Conservation (phyloP, 92 coral and sea anemone genomes). For the Bergia sp. region DNA sequence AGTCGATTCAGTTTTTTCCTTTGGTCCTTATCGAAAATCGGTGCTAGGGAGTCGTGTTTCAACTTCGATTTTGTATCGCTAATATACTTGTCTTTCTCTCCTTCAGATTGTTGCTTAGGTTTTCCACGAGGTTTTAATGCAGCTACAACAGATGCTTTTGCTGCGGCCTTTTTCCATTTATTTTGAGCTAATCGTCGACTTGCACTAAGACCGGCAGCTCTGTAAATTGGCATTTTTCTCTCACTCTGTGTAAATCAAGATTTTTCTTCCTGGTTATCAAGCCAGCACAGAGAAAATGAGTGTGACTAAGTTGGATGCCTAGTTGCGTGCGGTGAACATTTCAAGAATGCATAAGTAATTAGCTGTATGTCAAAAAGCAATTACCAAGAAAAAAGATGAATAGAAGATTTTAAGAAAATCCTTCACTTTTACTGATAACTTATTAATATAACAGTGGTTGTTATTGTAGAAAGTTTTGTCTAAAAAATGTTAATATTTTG, state of each 20-base stretch:
- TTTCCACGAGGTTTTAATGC: neutral
- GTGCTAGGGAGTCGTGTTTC: neutral
- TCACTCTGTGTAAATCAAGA: neutral
- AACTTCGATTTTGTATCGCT: neutral
- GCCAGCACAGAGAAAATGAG: neutral
- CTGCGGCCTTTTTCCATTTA: neutral
- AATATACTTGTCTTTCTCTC: neutral
- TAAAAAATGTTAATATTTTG: no score
- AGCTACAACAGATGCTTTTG: neutral
- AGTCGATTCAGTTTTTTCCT: slow-evolving; percentile 24
- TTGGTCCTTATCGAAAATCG: slow-evolving; percentile 22
- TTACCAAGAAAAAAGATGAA: neutral
- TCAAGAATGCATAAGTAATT: neutral
- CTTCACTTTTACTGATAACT: neutral
- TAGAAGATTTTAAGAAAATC: neutral
- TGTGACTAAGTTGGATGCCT: neutral
- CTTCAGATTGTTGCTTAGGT: neutral
- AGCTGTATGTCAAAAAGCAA: neutral
- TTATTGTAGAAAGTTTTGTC: neutral
- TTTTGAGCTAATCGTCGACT: neutral
- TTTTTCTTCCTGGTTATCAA: no score
- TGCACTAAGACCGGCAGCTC: slow-evolving; percentile 3
- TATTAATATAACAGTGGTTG: neutral
- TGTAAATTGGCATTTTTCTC: slow-evolving; percentile 29
- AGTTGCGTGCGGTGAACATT: neutral